Percentiles rank a stretch among this genome's conserved stretches.
These are phyloP conservation scores for Carcina quercana DNA, from an alignment of 2,888 invertebrate species.

Conservation along the genomic window DNA sequence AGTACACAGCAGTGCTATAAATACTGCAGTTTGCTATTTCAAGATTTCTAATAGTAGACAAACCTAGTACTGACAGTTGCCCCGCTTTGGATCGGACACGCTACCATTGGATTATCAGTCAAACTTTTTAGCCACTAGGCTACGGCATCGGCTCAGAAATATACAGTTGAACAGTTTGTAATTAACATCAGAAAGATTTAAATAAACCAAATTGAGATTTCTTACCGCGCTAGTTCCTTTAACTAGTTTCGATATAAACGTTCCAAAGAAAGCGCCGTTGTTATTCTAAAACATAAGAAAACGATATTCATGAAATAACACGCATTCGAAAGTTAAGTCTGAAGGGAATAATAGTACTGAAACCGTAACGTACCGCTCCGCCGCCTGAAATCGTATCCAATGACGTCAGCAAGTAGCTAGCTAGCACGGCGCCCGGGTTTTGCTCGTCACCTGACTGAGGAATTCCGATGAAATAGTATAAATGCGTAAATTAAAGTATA, in stretches of 20 bases:
- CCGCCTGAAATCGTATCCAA: constrained; percentile 64
- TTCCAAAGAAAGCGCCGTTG: constrained; percentile 64
- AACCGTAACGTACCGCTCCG: constrained; percentile 51
- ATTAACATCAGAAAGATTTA: too few relatives aligned
- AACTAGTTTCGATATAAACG: constrained; percentile 50
- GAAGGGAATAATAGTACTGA: neutral
- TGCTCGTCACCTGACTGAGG: constrained; percentile 58
- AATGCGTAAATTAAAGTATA: neutral
- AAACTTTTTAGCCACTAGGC: too few relatives aligned
- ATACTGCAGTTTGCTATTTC: too few relatives aligned
- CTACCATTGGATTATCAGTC: too few relatives aligned
- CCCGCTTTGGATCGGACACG: too few relatives aligned
- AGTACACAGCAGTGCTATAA: too few relatives aligned
- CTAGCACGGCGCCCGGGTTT: constrained; percentile 59
- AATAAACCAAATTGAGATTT: too few relatives aligned
- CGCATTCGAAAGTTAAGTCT: neutral
- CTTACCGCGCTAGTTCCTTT: constrained; percentile 64
- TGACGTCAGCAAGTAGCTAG: constrained; percentile 56
- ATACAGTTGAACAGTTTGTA: too few relatives aligned
- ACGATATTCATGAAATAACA: neutral
- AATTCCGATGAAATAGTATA: constrained; percentile 1
- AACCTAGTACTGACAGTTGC: too few relatives aligned
- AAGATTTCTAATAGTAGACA: too few relatives aligned
- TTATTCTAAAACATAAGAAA: constrained; percentile 41
- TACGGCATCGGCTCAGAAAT: too few relatives aligned